These are phyloP conservation scores for Lepus timidus DNA, from an alignment of 2,113 vertebrate species.

Conservation along the genomic window DNA sequence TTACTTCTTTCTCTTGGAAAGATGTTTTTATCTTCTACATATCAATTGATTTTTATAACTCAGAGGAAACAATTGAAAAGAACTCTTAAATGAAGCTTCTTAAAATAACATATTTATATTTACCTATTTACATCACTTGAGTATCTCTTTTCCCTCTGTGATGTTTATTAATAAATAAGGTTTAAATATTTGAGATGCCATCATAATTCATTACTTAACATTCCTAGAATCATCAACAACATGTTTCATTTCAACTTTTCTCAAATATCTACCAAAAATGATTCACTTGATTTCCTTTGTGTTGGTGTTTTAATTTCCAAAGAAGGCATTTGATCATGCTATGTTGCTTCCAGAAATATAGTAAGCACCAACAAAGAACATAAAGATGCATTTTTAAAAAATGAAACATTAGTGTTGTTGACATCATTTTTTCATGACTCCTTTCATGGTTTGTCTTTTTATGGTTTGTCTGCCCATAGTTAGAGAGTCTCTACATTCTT, in stretches of 20 bases:
- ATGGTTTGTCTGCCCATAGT: neutral
- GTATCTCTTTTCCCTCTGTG: neutral
- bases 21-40: neutral
- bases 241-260: conserved; percentile 26
- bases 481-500: neutral
- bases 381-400: neutral
- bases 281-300: neutral
- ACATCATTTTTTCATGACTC: conserved; percentile 19
- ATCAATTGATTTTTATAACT: neutral
- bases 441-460: neutral
- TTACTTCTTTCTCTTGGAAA: conserved; percentile 13
- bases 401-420: neutral
- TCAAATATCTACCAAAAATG: conserved; percentile 38
- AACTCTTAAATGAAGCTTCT: conserved; percentile 22
- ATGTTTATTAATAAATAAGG: conserved; percentile 10
- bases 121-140: neutral
- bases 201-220: neutral
- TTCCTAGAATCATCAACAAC: neutral
- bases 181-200: conserved; percentile 25
- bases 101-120: conserved; percentile 9
- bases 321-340: neutral
- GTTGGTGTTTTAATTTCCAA: neutral
- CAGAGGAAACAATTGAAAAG: neutral
- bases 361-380: neutral
- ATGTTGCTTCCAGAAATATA: neutral